phyloP scores from a whole-genome alignment of 2,113 vertebrate species.

The Pantherophis guttatus region DNA sequence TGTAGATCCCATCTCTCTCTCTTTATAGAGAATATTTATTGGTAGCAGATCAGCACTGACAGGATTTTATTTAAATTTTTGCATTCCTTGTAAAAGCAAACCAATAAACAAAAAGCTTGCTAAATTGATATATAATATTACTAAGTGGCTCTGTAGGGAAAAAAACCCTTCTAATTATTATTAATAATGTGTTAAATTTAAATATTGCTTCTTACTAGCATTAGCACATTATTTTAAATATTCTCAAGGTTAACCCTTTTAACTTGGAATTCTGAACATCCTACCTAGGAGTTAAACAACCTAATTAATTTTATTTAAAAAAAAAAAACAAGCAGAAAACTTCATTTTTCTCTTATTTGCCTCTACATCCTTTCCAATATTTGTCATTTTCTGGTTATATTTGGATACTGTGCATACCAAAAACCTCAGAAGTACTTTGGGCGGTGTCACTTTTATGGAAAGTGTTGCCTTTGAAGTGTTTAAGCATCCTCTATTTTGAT shows the following conservation, averaged over 20 bases:
- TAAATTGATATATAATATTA: background rate
- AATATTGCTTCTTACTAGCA: background rate
- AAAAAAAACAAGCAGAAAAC: slow-evolving; percentile 20
- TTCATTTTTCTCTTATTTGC: slow-evolving; percentile 11
- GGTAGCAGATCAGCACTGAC: background rate
- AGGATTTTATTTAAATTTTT: background rate
- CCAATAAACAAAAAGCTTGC: background rate
- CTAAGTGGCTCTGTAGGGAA: background rate
- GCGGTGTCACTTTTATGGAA: slow-evolving; percentile 47
- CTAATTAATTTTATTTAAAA: background rate
- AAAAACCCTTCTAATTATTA: background rate
- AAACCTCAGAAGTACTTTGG: background rate
- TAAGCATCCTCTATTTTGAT: slow-evolving; percentile 63
- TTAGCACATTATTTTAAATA: slow-evolving; percentile 11
- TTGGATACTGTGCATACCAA: slow-evolving; percentile 32
- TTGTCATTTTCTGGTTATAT: slow-evolving; percentile 34
- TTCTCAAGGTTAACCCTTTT: slow-evolving; percentile 33
- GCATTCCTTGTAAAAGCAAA: background rate
- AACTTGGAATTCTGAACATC: slow-evolving; percentile 28
- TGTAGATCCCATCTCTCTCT: background rate
- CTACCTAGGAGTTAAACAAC: slow-evolving; percentile 12
- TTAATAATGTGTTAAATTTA: background rate
- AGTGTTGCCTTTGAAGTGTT: slow-evolving; percentile 51
- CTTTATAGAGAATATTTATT: background rate
- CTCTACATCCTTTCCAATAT: slow-evolving; percentile 26